Evolutionary conservation across 2,797 vertebrate species (phyloP).

Genomic region (Spinus pinus): DNA sequence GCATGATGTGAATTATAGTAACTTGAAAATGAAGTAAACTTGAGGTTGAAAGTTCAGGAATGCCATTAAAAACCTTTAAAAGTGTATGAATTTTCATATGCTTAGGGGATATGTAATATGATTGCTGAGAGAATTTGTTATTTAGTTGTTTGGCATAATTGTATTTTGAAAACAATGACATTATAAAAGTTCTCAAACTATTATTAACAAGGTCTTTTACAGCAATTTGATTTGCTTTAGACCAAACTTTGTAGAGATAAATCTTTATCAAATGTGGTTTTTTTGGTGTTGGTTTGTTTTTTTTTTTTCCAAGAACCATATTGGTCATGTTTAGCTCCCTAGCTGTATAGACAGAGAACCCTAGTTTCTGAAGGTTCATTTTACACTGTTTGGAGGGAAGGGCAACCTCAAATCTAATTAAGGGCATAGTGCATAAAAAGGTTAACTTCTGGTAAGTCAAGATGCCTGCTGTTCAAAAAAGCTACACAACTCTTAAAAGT

Average conservation of each 20-base stretch:
- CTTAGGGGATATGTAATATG: not conserved
- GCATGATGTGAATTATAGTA: constrained; percentile 16
- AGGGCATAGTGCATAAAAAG: not conserved
- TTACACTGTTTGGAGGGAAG: not conserved
- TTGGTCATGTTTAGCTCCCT: not conserved
- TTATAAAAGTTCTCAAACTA: not conserved
- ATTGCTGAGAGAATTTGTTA: not conserved
- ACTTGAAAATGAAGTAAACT: constrained; percentile 14
- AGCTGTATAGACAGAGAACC: not conserved
- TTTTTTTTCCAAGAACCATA: not conserved
- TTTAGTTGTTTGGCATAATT: not conserved
- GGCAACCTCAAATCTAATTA: not conserved
- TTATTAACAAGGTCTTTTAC: not conserved
- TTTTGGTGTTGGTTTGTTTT: not conserved
- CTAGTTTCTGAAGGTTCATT: not conserved
- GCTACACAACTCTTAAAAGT: not conserved
- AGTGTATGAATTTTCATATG: not conserved
- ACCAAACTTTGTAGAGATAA: not conserved
- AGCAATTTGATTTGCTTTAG: not conserved
- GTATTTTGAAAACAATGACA: not conserved
- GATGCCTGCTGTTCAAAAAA: not conserved
- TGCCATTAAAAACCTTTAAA: constrained; percentile 22
- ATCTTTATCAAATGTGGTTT: not conserved
- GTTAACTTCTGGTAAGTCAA: not conserved
- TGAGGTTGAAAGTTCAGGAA: constrained; percentile 57